Evolutionary conservation across 2,888 invertebrate genomes (phyloP).

Genomic region (Tillus elongatus): DNA sequence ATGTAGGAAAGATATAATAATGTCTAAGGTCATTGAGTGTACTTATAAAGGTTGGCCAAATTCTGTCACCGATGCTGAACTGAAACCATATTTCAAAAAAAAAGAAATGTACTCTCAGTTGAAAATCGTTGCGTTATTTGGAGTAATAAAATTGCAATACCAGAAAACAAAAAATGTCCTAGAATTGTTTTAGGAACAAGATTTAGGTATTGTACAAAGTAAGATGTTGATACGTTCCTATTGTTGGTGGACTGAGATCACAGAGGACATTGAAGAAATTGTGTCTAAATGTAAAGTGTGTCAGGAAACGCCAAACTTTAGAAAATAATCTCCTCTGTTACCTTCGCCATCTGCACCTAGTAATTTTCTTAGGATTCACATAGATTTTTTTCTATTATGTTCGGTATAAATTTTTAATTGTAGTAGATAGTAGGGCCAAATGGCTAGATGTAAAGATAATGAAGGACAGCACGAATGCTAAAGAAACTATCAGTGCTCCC

Average conservation of each 20-base stretch:
- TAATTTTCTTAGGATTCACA: too few species aligned
- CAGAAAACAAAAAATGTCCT: conserved; percentile 12
- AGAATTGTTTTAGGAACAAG: conserved; percentile 19
- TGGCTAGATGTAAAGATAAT: conserved; percentile 23
- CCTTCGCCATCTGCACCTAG: conserved; percentile 19
- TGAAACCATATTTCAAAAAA: conserved; percentile 16
- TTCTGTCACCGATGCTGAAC: conserved; percentile 11
- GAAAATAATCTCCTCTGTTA: conserved; percentile 14
- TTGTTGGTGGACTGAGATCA: conserved; percentile 21
- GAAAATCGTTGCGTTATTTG: too few species aligned
- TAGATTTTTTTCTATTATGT: too few species aligned
- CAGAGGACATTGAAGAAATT: too few species aligned
- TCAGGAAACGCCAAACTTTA: conserved; percentile 19
- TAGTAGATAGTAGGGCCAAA: conserved; percentile 20
- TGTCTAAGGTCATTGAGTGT: conserved; percentile 13
- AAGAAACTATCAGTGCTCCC: conserved; percentile 16
- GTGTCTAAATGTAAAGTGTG: conserved; percentile 17
- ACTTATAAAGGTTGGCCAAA: conserved; percentile 16
- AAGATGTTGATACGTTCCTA: conserved; percentile 19
- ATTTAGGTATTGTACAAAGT: conserved; percentile 19
- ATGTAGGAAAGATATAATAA: conserved; percentile 9
- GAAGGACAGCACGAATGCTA: conserved; percentile 17
- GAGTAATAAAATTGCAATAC: conserved; percentile 18
- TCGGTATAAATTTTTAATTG: conserved; percentile 18
- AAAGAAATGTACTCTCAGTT: conserved; percentile 16